phyloP scores from a whole-genome alignment of 1,140 invertebrate genomes.

The Wiebesia pumilae region DNA sequence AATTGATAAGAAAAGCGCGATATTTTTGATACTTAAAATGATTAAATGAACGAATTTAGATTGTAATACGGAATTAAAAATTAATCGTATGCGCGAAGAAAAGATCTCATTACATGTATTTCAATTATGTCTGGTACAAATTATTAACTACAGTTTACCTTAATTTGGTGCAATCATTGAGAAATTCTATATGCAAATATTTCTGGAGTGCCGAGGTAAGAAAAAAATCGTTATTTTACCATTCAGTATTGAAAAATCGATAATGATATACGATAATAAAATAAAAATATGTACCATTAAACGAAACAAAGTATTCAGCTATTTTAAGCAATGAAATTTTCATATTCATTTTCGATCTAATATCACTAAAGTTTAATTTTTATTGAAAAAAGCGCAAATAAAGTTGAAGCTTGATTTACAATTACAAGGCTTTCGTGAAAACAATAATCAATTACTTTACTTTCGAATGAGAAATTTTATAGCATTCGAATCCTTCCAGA shows the following conservation, averaged over 20 bases:
- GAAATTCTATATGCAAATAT: not conserved
- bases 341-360: no score
- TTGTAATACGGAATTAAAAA: constrained; percentile 24
- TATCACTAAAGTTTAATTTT: no score
- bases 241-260: not conserved
- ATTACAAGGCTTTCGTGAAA: no score
- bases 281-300: not conserved
- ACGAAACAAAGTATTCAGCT: not conserved
- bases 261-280: not conserved
- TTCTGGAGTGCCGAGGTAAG: not conserved
- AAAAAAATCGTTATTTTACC: constrained; percentile 4
- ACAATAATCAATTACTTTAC: no score
- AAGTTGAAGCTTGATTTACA: no score
- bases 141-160: not conserved
- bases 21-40: constrained; percentile 52
- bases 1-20: constrained; percentile 7
- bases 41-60: constrained; percentile 41
- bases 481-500: no score
- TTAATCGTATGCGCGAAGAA: not conserved
- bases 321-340: not conserved
- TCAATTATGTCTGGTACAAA: constrained; percentile 15
- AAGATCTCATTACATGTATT: constrained; percentile 42
- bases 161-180: not conserved
- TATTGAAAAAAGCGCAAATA: no score
- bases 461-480: no score